Evolutionary conservation across 2,797 vertebrate genomes (phyloP), one percentile per base, ranked within the genome.

Genomic region (Leptatherina wallacei): DNA sequence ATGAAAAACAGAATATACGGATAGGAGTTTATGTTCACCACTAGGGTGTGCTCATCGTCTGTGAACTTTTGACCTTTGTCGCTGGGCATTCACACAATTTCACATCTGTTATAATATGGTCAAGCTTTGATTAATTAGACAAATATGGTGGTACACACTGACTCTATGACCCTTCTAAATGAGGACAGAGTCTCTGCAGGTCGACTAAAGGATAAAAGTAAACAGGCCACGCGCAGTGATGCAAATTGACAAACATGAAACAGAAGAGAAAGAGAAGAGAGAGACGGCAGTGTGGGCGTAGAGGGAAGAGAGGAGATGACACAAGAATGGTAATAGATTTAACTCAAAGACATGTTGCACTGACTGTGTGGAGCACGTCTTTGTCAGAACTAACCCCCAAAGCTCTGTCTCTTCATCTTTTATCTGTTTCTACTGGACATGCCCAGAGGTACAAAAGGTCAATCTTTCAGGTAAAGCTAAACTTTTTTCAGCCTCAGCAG

Each of bases 31-130:
- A 51, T 8, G 65, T 42, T 65, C 69, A 12, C 80, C 81, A 30
- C 81, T 71, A 81, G 81, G 81, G 81, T 32, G 84, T 27, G 52
- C 75, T 76, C 44, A 1, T 51, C 65, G 8, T 11, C 57, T 0
- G 12, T 88, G 88, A 93, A 92, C 89, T 84, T 87, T 81, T 92
- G 86, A 93, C 88, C 85, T 74, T 67, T 2, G 74, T 90, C 65
- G 58, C 75, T 12, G 60, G 75, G 82, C 87, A 74, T 80, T 81
- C 42, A 58, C 71, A 69, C 73, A 59, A 54, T 30, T 61, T 77
- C 65, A 59, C 76, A 75, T 87, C 73, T 83, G 78, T 57, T 77
- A 59, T 73, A 71, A 72, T 4, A 18, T 73, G 73, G 85, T 85
- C 55, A 10, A 12, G 29, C 72, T 87, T 85, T 64, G 85, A 88